These are phyloP conservation scores for Pao palembangensis DNA, from an alignment of 2,113 vertebrate genomes.

Conservation along the genomic window DNA sequence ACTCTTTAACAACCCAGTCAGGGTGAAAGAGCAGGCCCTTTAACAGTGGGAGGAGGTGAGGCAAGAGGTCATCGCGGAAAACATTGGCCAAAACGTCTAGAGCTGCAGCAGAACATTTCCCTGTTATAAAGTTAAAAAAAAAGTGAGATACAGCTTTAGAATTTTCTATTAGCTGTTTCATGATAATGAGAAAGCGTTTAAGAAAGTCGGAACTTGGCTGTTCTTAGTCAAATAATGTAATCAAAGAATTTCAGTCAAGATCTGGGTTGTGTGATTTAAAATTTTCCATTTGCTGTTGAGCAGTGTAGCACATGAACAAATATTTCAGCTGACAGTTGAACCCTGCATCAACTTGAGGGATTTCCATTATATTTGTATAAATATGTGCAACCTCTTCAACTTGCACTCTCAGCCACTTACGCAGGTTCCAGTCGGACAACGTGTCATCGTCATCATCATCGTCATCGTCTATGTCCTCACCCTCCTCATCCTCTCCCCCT, in stretches of 20 bases:
- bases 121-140: conserved; percentile 51
- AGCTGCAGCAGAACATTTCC: conserved; percentile 90
- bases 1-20: conserved; percentile 95
- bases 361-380: too few relatives aligned
- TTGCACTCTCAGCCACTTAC: conserved; percentile 67
- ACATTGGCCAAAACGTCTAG: conserved; percentile 92
- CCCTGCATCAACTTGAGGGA: too few relatives aligned
- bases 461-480: conserved; percentile 83
- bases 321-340: too few relatives aligned
- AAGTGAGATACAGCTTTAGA: not conserved
- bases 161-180: not conserved
- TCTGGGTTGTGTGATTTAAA: too few relatives aligned
- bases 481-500: conserved; percentile 81
- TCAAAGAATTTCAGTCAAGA: too few relatives aligned
- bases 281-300: too few relatives aligned
- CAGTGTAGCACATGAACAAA: too few relatives aligned
- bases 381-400: not conserved
- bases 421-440: conserved; percentile 90
- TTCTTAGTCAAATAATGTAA: too few relatives aligned
- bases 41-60: conserved; percentile 88
- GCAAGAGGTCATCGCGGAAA: conserved; percentile 91
- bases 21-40: conserved; percentile 93
- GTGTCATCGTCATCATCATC: conserved; percentile 89
- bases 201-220: too few relatives aligned
- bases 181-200: not conserved